phyloP scores from a whole-genome alignment of 92 coral and sea anemone genomes.

The Pocillopora meandrina region DNA sequence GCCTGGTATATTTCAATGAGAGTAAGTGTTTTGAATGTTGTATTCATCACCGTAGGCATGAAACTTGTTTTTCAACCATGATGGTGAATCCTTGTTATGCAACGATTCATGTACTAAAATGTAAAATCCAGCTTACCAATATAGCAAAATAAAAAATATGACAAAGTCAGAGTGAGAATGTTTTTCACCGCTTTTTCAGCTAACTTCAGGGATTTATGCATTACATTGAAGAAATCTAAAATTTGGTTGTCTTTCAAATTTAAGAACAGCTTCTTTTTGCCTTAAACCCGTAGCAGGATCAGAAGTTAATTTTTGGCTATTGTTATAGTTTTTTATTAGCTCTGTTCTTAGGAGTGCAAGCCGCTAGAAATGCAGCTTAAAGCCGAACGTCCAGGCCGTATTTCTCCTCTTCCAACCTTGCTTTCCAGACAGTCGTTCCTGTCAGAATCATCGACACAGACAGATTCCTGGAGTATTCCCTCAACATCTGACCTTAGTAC shows the following conservation, averaged over 20 bases:
- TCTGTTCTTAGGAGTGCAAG: background rate
- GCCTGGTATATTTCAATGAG: background rate
- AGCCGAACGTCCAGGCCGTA: background rate
- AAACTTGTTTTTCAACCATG: background rate
- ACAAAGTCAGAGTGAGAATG: no score
- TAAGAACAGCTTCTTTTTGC: no score
- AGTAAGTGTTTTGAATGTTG: background rate
- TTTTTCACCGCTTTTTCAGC: no score
- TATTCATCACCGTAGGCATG: background rate
- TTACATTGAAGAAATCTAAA: no score
- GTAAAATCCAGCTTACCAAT: no score
- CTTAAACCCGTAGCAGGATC: no score
- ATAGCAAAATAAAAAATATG: no score
- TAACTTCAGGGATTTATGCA: no score
- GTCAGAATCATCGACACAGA: conserved; percentile 3
- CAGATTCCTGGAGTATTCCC: background rate
- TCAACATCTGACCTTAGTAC: background rate
- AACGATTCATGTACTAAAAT: no score
- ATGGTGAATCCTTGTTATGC: no score
- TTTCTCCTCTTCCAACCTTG: background rate
- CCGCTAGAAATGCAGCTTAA: background rate
- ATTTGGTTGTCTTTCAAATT: no score
- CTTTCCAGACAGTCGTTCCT: background rate
- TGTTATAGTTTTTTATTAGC: background rate
- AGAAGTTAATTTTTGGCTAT: no score